phyloP scores from a whole-genome alignment of 2,113 vertebrate genomes.

The cattle (Bos taurus) region ARS-UCD2.0 NC_037337.1:97473501-97474000 shows the following conservation, averaged over 20 bases:
- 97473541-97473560: background rate
- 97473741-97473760: background rate
- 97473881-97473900: background rate
- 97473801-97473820: background rate
- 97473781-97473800: background rate
- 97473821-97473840: background rate
- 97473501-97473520: rapidly evolving
- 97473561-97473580: background rate
- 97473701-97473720: background rate
- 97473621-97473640: background rate
- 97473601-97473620: background rate
- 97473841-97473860: background rate
- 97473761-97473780: background rate
- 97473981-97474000: background rate
- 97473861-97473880: background rate
- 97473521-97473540: background rate
- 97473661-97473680: background rate
- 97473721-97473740: background rate
- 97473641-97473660: background rate
- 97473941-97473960: background rate
- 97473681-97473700: background rate
- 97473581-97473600: background rate
- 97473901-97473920: background rate
- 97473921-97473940: background rate
- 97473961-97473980: background rate